Base-by-base conservation (phyloP, 2,888 invertebrate species). In the Rhagonycha lutea region DNA sequence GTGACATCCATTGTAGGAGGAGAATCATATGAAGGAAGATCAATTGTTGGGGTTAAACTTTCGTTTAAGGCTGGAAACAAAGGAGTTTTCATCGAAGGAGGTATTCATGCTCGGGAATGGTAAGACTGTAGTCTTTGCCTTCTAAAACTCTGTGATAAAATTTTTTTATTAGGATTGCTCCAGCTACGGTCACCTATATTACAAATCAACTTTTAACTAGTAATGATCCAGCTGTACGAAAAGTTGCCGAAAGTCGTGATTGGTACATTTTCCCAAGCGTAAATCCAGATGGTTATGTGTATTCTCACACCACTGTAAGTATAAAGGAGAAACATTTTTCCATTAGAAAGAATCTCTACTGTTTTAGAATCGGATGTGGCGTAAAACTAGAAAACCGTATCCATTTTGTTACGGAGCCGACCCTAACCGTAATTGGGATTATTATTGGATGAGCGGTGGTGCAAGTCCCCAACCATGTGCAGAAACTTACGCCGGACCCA, bases 251-350 rank as follows among this genome's bases (percentile, higher is more conserved):
- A 77, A 89, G 89, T 72, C 92, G 92, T 80, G 92, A 94, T 81
- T 95, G 94, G 94, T 93, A 94, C 83, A 90, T 95, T 77, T 89
- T 95, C 75, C 94, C 95, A 0, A 91, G 92, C 0, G 87, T 90
- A 3, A 95, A 95, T 85, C 94, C 94, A 47, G 94, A 95, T 87
- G 94, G 94, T n/a, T 94, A 93, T 83, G 90, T 84, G 1, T 93
- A 91, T 82, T 91, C 92, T 0, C 92, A 88, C 89, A 2, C 87
- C 84, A 29, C 14, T 0, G 63, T 63, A 24, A 63, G 7, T 14
- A 95, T 4, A 14, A 47, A 4, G 2, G 0, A 0, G n/a, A 7
- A 12, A 0, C 2, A n/a, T 2, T n/a, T 62, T 10, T 18, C 9
- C 9, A 0, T 0, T 12, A n/a, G 4, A n/a, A n/a, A 47, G n/a